These are phyloP conservation scores for Limnephilus rhombicus DNA, from an alignment of 2,888 invertebrate genomes.

Conservation along the genomic window DNA sequence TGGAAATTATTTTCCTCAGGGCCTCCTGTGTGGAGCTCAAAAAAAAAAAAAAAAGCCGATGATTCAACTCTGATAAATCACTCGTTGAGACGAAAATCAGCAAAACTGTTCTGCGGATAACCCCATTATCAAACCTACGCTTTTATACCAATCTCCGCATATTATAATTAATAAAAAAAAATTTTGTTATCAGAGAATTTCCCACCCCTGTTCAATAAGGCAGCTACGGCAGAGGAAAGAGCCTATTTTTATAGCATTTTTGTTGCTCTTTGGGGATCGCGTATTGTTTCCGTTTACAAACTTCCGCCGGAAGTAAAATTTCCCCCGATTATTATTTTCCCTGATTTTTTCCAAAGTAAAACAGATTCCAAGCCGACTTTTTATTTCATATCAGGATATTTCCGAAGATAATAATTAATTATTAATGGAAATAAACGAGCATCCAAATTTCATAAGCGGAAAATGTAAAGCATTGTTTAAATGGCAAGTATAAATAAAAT, in stretches of 20 bases:
- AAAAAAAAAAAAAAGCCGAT: no score
- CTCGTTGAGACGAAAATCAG: no score
- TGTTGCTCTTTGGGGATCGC: slow-evolving; percentile 33
- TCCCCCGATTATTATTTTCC: background rate
- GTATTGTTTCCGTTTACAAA: slow-evolving; percentile 25
- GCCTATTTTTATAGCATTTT: slow-evolving; percentile 30
- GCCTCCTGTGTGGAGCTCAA: no score
- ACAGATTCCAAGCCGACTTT: background rate
- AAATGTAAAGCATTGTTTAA: no score
- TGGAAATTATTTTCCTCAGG: no score
- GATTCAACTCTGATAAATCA: no score
- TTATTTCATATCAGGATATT: background rate
- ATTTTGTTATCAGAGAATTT: background rate
- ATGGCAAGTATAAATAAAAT: no score
- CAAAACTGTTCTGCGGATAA: no score
- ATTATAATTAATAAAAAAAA: background rate
- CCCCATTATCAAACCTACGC: no score
- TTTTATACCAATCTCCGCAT: background rate
- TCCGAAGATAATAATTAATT: background rate
- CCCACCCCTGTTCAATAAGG: background rate
- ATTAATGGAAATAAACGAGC: background rate
- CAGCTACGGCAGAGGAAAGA: background rate
- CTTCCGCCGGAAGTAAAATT: slow-evolving; percentile 32
- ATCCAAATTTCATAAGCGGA: no score
- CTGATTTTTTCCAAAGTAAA: background rate